Conservation (phyloP, 2,888 invertebrate species). For the Lacanobia wlatinum region DNA sequence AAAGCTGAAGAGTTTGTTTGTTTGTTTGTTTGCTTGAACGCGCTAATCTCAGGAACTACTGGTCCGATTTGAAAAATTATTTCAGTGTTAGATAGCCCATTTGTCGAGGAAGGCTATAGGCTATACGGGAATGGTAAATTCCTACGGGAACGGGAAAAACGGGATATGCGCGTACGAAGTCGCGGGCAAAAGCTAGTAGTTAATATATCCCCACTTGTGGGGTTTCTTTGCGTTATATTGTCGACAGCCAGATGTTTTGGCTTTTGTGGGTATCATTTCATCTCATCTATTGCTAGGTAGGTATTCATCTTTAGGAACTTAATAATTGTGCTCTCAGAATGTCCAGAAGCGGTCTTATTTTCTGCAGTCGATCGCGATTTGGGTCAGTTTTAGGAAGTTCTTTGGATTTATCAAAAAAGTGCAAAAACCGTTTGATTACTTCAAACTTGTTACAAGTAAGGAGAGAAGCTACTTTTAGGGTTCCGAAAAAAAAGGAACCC, state of each 20-base stretch:
- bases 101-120: too few relatives aligned
- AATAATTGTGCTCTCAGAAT: constrained; percentile 36
- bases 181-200: too few relatives aligned
- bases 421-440: constrained; percentile 56
- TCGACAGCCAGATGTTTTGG: constrained; percentile 12
- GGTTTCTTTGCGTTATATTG: constrained; percentile 15
- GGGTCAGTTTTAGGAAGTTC: constrained; percentile 42
- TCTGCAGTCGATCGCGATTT: constrained; percentile 44
- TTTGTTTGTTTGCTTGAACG: too few relatives aligned
- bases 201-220: constrained; percentile 26
- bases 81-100: too few relatives aligned
- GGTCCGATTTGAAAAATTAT: too few relatives aligned
- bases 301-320: constrained; percentile 47
- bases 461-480: constrained; percentile 48
- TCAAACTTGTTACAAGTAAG: constrained; percentile 62
- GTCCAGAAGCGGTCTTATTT: constrained; percentile 42
- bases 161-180: too few relatives aligned
- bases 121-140: too few relatives aligned
- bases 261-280: constrained; percentile 32
- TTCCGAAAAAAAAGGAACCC: too few relatives aligned
- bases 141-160: too few relatives aligned
- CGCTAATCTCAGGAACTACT: too few relatives aligned
- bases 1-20: too few relatives aligned
- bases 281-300: constrained; percentile 23
- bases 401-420: constrained; percentile 52